Conservation (phyloP, 1,140 invertebrate species). For the Drosophila ohnishii region DNA sequence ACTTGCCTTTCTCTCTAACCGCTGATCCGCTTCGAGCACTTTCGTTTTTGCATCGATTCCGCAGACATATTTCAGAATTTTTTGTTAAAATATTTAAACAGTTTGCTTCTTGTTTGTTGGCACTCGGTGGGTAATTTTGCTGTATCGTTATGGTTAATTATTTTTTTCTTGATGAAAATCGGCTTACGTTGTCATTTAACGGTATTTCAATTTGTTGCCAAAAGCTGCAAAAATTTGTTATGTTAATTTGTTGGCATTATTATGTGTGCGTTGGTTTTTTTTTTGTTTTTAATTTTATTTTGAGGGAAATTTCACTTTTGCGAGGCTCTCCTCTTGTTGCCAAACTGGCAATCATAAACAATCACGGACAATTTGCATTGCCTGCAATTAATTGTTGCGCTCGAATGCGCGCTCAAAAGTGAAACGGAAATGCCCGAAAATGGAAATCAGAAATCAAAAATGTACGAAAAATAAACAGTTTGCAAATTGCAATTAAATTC, state of each 20-base stretch:
- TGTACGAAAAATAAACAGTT: constrained; percentile 48
- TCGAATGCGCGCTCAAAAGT: constrained; percentile 62
- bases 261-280: constrained; percentile 20
- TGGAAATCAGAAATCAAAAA: constrained; percentile 44
- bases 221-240: constrained; percentile 38
- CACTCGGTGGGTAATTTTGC: constrained; percentile 42
- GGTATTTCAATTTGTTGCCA: constrained; percentile 44
- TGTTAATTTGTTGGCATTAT: constrained; percentile 40
- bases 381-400: constrained; percentile 75
- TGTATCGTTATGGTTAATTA: constrained; percentile 10
- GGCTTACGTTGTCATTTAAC: constrained; percentile 26
- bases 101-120: constrained; percentile 63
- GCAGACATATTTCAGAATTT: constrained; percentile 54
- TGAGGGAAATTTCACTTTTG: constrained; percentile 52
- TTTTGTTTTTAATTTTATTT: background rate
- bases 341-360: constrained; percentile 50
- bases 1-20: constrained; percentile 60
- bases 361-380: constrained; percentile 52
- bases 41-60: constrained; percentile 65
- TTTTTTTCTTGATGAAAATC: constrained; percentile 14
- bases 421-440: constrained; percentile 71
- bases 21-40: constrained; percentile 47
- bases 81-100: constrained; percentile 72
- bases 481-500: constrained; percentile 70
- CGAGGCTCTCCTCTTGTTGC: constrained; percentile 32